Evolutionary conservation across 2,888 invertebrate species (phyloP).

Genomic region (Gordius sp.): DNA sequence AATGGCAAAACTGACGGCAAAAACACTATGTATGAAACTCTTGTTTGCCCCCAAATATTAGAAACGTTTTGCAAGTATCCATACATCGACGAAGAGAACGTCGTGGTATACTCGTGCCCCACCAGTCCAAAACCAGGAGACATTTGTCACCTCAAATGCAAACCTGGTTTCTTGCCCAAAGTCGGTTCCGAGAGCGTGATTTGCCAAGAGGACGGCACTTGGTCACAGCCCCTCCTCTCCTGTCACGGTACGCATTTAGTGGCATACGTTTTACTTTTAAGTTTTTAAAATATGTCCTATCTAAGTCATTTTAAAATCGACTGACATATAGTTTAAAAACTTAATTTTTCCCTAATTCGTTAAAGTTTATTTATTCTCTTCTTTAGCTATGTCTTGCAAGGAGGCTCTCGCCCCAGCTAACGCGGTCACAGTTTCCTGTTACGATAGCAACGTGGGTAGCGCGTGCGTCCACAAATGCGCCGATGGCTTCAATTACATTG

Average conservation of each 20-base stretch:
- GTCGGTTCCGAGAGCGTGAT: not conserved
- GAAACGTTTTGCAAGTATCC: not conserved
- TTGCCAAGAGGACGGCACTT: conserved; percentile 14
- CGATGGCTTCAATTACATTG: not conserved
- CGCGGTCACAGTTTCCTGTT: not conserved
- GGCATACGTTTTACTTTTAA: too few species aligned
- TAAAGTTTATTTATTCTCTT: too few species aligned
- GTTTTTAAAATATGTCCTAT: too few species aligned
- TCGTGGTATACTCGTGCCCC: not conserved
- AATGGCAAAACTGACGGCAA: too few species aligned
- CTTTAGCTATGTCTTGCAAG: too few species aligned
- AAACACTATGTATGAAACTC: too few species aligned
- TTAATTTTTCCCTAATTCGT: too few species aligned
- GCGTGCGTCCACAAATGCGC: not conserved
- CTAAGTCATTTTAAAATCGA: too few species aligned
- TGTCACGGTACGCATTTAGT: conserved; percentile 7
- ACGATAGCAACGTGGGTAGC: not conserved
- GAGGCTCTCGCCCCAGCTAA: not conserved
- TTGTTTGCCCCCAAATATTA: too few species aligned
- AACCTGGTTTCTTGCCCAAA: not conserved
- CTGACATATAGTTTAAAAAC: too few species aligned
- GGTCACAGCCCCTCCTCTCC: conserved; percentile 12
- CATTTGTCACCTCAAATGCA: not conserved
- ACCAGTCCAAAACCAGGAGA: conserved; percentile 4
- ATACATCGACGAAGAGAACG: conserved; percentile 10